Conservation (phyloP, 2,113 vertebrate species). For the Aspiorhynchus laticeps region DNA sequence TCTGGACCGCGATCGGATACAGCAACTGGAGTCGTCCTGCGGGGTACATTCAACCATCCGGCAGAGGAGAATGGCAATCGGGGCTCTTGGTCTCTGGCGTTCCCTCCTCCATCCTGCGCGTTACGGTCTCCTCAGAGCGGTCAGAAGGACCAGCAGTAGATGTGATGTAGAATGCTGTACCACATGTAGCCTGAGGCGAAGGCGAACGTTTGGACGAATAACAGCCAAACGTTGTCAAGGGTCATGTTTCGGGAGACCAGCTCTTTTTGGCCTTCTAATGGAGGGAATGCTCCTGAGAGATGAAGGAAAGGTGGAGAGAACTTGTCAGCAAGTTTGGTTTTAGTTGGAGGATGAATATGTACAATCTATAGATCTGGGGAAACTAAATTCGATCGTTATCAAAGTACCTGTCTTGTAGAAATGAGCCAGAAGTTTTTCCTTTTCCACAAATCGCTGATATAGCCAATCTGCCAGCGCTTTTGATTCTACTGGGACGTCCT, state of each 20-base stretch:
- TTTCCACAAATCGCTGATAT: conserved; percentile 95
- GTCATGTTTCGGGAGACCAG: conserved; percentile 86
- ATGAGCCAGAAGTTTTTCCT: conserved; percentile 90
- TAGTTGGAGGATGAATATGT: not conserved
- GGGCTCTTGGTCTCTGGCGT: conserved; percentile 55
- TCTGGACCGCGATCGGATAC: conserved; percentile 36
- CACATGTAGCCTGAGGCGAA: conserved; percentile 94
- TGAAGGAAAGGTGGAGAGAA: conserved; percentile 30
- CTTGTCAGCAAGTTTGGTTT: not conserved
- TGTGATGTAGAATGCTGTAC: conserved; percentile 90
- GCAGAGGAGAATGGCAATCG: conserved; percentile 54
- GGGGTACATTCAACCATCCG: conserved; percentile 89
- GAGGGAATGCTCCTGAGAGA: conserved; percentile 88
- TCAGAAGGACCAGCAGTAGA: conserved; percentile 96
- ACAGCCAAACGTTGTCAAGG: conserved; percentile 87
- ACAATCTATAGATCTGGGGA: not conserved
- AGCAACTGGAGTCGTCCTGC: conserved; percentile 65
- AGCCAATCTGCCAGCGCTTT: conserved; percentile 90
- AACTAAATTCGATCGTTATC: not conserved
- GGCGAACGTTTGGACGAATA: conserved; percentile 86
- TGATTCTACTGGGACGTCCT: conserved; percentile 90
- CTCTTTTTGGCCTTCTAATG: conserved; percentile 80
- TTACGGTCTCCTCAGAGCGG: conserved; percentile 49
- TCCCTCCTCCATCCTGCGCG: conserved; percentile 45
- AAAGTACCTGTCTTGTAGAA: conserved; percentile 92